Base-by-base conservation (phyloP, 2,797 vertebrate genomes). In the Tokudaia tokunoshimensis region DNA sequence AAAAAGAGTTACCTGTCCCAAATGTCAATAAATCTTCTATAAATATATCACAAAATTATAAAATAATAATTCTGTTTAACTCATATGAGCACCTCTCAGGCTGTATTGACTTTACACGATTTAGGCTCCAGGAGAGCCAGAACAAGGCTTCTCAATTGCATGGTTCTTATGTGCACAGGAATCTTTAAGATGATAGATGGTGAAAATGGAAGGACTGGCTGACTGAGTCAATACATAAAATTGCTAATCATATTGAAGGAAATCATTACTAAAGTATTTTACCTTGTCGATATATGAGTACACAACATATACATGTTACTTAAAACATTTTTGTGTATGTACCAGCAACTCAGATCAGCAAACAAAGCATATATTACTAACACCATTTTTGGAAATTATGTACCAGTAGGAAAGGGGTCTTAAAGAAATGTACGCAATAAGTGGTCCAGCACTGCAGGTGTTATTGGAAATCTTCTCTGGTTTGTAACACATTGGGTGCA, bases 401-500 rank as follows among this genome's bases (percentile, higher is more conserved):
- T 11, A 50, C 9, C 31, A 95, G 26, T 89, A 55, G 29, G 79
- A 52, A 63, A 76, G 34, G 89, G 26, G 44, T 10, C 84, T 34
- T 84, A 83, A 63, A 91, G 52, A 70, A 47, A 79, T 89, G 7
- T 50, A 95, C 91, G 31, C 24, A 44, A 65, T 10, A 88, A 80
- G 47, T 65, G 24, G 31, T 74, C 22, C 34, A 65, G 7, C 15
- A 22, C 1, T 86, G 57, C 55, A 29, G 15, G 22, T 67, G 80
- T 87, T 65, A 87, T 72, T 83, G 14, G 37, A 79, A 96, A 52
- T 6, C 89, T 41, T 93, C 85, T 75, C n/a, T 96, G 63, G 97
- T 89, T 37, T 92, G 78, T 84, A 63, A 61, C 11, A 96, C 89
- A 95, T 96, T 52, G 52, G 37, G 47, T 81, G 92, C 93, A 87